phyloP scores from a whole-genome alignment of 2,113 vertebrate genomes.

The Struthidea cinerea region DNA sequence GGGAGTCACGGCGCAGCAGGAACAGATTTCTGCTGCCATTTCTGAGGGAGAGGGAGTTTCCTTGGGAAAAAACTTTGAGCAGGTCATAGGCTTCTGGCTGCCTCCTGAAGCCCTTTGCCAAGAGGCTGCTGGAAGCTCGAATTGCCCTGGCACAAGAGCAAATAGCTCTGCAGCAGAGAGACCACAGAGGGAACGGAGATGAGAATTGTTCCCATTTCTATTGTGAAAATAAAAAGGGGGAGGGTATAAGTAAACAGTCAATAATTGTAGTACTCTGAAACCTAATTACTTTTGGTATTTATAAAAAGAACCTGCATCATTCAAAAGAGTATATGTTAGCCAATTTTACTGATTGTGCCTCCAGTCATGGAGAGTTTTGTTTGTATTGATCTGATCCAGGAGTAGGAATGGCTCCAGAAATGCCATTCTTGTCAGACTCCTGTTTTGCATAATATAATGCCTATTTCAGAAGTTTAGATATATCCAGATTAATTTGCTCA shows the following conservation, averaged over 20 bases:
- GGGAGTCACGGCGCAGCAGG: background rate
- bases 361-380: background rate
- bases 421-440: background rate
- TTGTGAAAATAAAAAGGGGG: accelerated
- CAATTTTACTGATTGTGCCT: background rate
- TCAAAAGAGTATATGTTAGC: background rate
- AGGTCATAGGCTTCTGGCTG: background rate
- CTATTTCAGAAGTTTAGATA: background rate
- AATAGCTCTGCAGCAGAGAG: background rate
- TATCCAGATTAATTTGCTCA: background rate
- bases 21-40: background rate
- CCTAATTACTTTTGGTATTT: background rate
- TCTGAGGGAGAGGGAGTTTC: background rate
- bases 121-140: background rate
- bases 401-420: background rate
- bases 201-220: background rate
- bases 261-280: background rate
- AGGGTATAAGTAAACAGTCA: background rate
- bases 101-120: background rate
- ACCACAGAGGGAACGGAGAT: background rate
- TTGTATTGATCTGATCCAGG: constrained; percentile 1
- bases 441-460: background rate
- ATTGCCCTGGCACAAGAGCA: background rate
- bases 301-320: background rate
- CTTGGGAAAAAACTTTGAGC: background rate